Conservation (phyloP, 2,113 vertebrate species). For the Phrynosoma platyrhinos region DNA sequence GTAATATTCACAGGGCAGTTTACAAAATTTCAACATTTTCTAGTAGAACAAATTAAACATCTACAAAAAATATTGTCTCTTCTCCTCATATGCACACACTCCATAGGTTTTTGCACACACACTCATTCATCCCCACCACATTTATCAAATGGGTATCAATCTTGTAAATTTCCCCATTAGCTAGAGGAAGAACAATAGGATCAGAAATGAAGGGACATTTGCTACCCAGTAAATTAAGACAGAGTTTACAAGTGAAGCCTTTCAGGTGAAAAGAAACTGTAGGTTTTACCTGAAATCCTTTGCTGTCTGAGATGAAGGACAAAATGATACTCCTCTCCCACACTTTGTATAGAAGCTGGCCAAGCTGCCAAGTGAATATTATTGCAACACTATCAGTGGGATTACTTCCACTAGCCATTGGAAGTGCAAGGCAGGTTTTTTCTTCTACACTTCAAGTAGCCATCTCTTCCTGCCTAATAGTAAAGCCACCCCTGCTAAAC, state of each 20-base stretch:
- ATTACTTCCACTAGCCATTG: too few relatives aligned
- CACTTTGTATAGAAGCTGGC: too few relatives aligned
- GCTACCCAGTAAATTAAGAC: background rate
- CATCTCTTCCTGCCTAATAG: background rate
- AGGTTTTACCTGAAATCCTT: too few relatives aligned
- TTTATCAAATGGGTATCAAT: background rate
- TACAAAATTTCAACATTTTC: background rate
- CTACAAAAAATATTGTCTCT: background rate
- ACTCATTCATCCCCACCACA: background rate
- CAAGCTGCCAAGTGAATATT: too few relatives aligned
- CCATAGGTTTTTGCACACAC: background rate
- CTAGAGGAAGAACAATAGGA: background rate
- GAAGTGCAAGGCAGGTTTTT: too few relatives aligned
- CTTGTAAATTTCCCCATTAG: background rate
- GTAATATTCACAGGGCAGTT: background rate
- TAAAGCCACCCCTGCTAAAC: background rate
- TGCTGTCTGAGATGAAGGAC: too few relatives aligned
- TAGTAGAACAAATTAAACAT: background rate
- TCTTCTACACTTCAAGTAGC: background rate
- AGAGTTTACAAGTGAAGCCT: background rate
- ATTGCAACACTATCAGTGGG: too few relatives aligned
- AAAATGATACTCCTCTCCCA: too few relatives aligned
- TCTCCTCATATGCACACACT: background rate
- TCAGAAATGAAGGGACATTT: too few relatives aligned
- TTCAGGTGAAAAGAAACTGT: too few relatives aligned